Evolutionary conservation across 1,140 invertebrate genomes (phyloP).

Genomic region (Pantala flavescens): DNA sequence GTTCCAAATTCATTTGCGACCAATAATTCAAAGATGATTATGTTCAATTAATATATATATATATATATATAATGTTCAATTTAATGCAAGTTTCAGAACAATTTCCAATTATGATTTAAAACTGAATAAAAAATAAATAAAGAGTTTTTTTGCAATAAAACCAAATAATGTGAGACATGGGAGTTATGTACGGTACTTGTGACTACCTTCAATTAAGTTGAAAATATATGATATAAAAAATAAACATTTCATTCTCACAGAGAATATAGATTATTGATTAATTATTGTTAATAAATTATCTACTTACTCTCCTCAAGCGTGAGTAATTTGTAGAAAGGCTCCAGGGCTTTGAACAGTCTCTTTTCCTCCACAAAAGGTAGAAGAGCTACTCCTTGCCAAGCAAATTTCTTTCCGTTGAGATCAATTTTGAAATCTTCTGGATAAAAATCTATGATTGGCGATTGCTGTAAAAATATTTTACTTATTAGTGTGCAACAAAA

Average conservation of each 20-base stretch:
- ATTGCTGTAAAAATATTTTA: conserved; percentile 49
- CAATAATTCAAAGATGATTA: no score
- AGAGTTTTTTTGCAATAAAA: no score
- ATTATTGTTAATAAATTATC: background rate
- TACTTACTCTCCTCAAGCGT: conserved; percentile 63
- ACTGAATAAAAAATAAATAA: no score
- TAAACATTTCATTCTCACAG: conserved; percentile 15
- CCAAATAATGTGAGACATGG: no score
- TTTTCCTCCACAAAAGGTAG: conserved; percentile 96
- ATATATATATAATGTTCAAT: no score
- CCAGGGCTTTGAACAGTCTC: conserved; percentile 76
- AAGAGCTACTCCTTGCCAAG: conserved; percentile 97
- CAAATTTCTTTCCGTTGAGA: conserved; percentile 98
- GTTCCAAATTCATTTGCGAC: no score
- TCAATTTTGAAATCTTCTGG: conserved; percentile 98
- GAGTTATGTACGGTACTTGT: no score
- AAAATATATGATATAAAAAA: conserved; percentile 17
- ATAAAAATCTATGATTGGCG: conserved; percentile 97
- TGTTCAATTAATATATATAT: no score
- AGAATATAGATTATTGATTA: background rate
- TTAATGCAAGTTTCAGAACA: no score
- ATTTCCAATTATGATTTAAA: no score
- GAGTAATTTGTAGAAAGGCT: conserved; percentile 65
- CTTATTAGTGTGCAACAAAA: background rate
- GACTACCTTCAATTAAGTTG: no score